Percentiles rank a stretch among this genome's conserved stretches.
These are phyloP conservation scores for Macaca nemestrina DNA, from an alignment of 2,113 vertebrate species.

Conservation along the genomic window DNA sequence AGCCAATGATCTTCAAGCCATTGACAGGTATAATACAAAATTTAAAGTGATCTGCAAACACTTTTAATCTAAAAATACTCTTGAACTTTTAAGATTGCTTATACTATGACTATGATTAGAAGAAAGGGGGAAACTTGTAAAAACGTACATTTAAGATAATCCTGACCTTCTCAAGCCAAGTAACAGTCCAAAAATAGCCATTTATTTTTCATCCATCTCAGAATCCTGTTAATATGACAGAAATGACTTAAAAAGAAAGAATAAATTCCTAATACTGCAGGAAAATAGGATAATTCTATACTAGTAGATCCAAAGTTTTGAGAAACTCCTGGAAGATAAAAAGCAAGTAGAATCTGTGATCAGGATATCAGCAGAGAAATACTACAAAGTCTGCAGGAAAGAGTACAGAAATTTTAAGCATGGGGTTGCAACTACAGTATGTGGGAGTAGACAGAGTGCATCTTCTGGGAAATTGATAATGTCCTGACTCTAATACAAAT, in stretches of 20 bases:
- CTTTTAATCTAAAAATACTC: constrained; percentile 30
- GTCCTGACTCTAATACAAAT: background rate
- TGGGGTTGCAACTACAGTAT: background rate
- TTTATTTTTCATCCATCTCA: constrained; percentile 18
- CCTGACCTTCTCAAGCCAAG: background rate
- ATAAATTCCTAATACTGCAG: background rate
- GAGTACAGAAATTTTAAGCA: background rate
- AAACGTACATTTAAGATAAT: background rate
- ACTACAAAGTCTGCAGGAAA: background rate
- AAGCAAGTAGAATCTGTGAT: background rate
- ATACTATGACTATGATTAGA: background rate
- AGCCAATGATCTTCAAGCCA: constrained; percentile 97
- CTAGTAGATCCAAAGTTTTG: constrained; percentile 3
- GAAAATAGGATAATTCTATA: background rate
- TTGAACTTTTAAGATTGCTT: background rate
- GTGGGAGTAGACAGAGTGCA: background rate
- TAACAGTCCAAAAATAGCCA: background rate
- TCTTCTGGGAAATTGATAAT: background rate
- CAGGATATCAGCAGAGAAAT: constrained; percentile 14
- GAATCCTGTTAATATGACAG: background rate
- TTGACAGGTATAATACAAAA: constrained; percentile 90
- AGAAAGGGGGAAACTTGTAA: background rate
- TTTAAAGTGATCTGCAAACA: constrained; percentile 43
- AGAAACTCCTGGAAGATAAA: background rate
- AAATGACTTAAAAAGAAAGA: constrained; percentile 29